A percentile compares a stretch with the other conserved stretches of the same genome.
Conservation (phyloP, 2,113 vertebrate genomes). For the Aspidoscelis tigris region DNA sequence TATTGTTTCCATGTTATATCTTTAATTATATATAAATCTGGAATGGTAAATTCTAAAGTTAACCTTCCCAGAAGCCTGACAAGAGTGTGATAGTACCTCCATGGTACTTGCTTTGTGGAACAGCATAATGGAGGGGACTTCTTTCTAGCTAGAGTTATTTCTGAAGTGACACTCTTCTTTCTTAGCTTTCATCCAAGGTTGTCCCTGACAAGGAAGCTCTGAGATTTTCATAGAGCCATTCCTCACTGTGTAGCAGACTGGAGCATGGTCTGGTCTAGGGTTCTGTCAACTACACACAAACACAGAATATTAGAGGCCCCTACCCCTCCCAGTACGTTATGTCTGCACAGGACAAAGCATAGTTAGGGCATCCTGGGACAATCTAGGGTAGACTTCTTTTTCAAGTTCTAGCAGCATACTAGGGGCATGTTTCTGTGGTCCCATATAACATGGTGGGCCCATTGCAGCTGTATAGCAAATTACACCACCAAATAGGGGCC, state of each 20-base stretch:
- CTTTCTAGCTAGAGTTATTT: background rate
- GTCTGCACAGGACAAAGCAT: too few species aligned
- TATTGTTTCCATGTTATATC: slow-evolving; percentile 9
- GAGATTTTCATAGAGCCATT: background rate
- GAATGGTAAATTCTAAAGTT: slow-evolving; percentile 16
- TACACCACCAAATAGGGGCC: too few species aligned
- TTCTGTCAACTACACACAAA: too few species aligned
- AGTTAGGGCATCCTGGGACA: too few species aligned
- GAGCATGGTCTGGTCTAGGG: too few species aligned
- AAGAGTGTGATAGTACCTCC: slow-evolving; percentile 52
- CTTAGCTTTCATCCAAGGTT: background rate
- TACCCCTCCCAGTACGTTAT: too few species aligned
- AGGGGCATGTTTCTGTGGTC: too few species aligned
- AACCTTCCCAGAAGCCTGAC: slow-evolving; percentile 17
- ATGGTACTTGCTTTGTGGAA: slow-evolving; percentile 43
- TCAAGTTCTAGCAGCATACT: too few species aligned
- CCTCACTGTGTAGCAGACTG: background rate
- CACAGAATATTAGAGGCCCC: too few species aligned
- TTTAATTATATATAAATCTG: background rate
- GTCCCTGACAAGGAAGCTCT: background rate
- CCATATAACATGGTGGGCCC: too few species aligned
- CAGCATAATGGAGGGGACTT: background rate
- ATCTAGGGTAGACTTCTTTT: too few species aligned
- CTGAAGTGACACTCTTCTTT: background rate
- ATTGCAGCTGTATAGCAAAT: too few species aligned